Evolutionary conservation across 2,113 vertebrate species (phyloP), one percentile per base, ranked within the genome.

Genomic region (Dromiciops gliroides): DNA sequence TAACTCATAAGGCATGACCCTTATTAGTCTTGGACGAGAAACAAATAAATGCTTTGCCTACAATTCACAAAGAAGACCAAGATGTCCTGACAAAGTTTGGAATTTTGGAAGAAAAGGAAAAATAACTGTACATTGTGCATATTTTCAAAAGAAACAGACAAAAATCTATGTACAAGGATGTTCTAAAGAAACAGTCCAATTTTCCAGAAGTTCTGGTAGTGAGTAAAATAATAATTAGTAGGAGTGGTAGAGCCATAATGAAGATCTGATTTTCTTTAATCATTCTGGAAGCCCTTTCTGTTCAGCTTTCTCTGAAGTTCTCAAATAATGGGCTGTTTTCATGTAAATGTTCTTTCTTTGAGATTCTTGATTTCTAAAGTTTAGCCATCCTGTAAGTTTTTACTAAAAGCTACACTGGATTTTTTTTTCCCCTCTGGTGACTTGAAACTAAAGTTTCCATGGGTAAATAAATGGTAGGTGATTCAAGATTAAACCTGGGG

Each of bases 1-100:
- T 93, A 92, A 95, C 98, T 97, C 97, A 98, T 97, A 97, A 98
- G 97, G 96, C 97, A 97, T 96, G 98, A 98, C 97, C 97, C 96
- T 97, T 91, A 8, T 96, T 97, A 96, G 91, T 96, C 97, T 98
- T 97, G 94, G 51, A 97, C 92, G 88, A 94, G 97, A 93, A 98
- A 97, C 95, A 94, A 89, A 96, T 94, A 83, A 94, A 95, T 95
- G 94, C 97, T 98, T 97, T 95, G 95, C 96, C 92, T 96, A 95
- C 96, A 89, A 89, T 96, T 97, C 95, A 50, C 96, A 93, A 16
- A 60, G 92, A 97, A 93, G 92, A 56, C 97, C 97, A 97, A 97
- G 97, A 97, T 96, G 95, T 91, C 93, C 24, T 90, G 48, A 90
- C 90, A 89, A 96, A 96, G 47, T 98, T 97, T 75, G 44, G 93